Evolutionary conservation across 2,797 vertebrate species (phyloP), one percentile per base, ranked within the genome.

Genomic region (Syncerus caffer): DNA sequence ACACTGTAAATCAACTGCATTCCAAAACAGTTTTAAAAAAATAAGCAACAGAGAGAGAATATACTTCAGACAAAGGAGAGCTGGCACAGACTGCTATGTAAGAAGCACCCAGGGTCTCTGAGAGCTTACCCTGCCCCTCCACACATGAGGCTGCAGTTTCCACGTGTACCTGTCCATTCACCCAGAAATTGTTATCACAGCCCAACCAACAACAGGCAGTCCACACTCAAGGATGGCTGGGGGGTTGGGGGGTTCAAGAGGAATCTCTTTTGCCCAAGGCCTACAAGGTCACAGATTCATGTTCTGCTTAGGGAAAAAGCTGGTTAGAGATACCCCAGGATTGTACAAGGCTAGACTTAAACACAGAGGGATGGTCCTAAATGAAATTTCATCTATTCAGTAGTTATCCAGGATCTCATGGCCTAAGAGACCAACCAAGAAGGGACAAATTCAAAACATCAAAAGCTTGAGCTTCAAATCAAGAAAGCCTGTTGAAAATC

Each of bases 201-300:
- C 94, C 91, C 97, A 97, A 97, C 96, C 97, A 97, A 97, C 97
- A 97, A 97, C 58, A 97, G 98, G 93, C 93, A 98, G 98, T 98
- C 98, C 97, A 98, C 95, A 98, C 97, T 98, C 97, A 98, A 96
- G 97, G 97, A 98, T 96, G 97, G 97, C 85, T 95, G 97, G 97
- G 51, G 97, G 87, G 88, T 97, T 98, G 98, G 97, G 97, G 98
- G 96, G 93, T 96, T 98, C 98, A 97, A 95, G 97, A 98, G 98
- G 97, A 97, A 98, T 97, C 96, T 86, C 96, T 98, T 94, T 98
- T 97, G 96, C 97, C 90, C 88, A 91, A 97, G 96, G 98, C 96
- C 90, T 96, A n/a, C 67, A 51, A 96, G 97, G 98, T 98, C 98
- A 98, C 55, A 94, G 96, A 98, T 98, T 98, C 97, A 97, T 42